Conservation (phyloP, 2,113 vertebrate species). For the Psittacula cyanocephala region DNA sequence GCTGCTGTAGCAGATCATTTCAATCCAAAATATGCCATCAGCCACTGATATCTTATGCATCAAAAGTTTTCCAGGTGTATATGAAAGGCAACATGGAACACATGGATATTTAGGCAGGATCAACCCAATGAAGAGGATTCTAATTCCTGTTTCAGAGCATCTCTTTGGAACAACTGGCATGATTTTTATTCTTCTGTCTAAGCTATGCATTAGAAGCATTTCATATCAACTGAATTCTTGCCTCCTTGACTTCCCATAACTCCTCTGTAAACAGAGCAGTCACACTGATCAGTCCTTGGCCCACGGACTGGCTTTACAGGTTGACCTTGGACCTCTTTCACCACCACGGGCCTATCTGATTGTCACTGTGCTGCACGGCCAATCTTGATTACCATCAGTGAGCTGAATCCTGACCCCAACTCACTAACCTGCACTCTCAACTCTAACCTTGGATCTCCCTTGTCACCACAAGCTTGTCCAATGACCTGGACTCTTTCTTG, state of each 20-base stretch:
- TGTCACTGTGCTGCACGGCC: not conserved
- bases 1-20: not conserved
- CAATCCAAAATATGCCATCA: not conserved
- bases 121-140: not conserved
- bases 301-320: not conserved
- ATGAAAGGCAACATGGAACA: not conserved
- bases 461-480: not conserved
- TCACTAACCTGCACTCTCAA: not conserved
- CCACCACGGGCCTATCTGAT: not conserved
- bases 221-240: not conserved
- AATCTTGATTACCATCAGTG: not conserved
- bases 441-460: not conserved
- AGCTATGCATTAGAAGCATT: not conserved
- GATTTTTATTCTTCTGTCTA: not conserved
- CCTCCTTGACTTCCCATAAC: not conserved
- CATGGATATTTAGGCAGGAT: not conserved
- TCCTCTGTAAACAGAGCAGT: not conserved
- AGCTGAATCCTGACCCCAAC: not conserved
- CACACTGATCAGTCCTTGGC: not conserved
- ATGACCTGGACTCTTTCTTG: not conserved
- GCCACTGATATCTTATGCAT: not conserved
- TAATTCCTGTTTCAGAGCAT: not conserved
- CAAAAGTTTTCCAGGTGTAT: not conserved
- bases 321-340: not conserved
- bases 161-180: not conserved